Evolutionary conservation across 2,888 invertebrate genomes (phyloP).

Genomic region (Branchellion lobata): DNA sequence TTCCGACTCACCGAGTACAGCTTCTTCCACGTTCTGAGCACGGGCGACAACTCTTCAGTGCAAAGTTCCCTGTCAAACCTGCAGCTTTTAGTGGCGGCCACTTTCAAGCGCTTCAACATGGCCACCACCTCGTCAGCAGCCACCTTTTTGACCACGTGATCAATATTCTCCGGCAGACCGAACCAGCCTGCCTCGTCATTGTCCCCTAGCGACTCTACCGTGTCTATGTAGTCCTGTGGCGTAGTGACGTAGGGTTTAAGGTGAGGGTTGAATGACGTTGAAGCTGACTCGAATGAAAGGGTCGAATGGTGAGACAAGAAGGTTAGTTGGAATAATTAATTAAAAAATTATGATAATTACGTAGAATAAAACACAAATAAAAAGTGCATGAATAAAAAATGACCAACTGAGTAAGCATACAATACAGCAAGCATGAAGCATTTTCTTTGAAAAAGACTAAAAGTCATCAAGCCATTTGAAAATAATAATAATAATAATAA

Average conservation of each 20-base stretch:
- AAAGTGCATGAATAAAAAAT: not conserved
- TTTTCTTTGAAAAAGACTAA: no score
- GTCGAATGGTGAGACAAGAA: no score
- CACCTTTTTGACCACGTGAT: constrained; percentile 78
- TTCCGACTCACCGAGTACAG: constrained; percentile 63
- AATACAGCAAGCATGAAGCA: no score
- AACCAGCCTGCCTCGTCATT: constrained; percentile 76
- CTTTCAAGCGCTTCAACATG: constrained; percentile 67
- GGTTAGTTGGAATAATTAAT: not conserved
- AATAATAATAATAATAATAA: no score
- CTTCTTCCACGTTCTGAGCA: constrained; percentile 82
- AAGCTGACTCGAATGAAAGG: no score
- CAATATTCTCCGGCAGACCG: constrained; percentile 83
- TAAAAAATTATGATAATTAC: not conserved
- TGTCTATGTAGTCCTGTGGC: constrained; percentile 70
- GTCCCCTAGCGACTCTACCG: constrained; percentile 72
- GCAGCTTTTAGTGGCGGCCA: constrained; percentile 62
- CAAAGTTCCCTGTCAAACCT: constrained; percentile 67
- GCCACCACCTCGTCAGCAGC: constrained; percentile 68
- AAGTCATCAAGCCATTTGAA: no score
- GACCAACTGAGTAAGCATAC: no score
- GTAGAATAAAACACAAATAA: not conserved
- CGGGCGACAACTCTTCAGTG: constrained; percentile 70
- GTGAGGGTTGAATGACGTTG: no score
- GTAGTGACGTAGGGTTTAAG: no score